Conservation (phyloP, 2,797 vertebrate genomes). For the Acridotheres tristis region DNA sequence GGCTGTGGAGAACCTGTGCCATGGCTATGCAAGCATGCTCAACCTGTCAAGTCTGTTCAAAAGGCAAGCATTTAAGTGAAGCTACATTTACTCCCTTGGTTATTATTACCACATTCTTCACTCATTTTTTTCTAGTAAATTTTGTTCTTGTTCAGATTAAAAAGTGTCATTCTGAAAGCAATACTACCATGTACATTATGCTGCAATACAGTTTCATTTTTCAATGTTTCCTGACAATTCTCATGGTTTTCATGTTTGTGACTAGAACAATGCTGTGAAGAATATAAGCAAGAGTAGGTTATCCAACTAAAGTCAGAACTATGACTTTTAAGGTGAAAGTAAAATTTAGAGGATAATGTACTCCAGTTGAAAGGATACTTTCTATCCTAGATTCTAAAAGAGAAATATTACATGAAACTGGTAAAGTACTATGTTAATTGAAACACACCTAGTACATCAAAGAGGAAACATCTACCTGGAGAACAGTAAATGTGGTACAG, state of each 20-base stretch:
- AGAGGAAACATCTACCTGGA: neutral
- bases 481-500: neutral
- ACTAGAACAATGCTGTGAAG: neutral
- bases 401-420: neutral
- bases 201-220: neutral
- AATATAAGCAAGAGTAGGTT: neutral
- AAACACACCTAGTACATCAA: neutral
- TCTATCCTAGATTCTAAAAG: neutral
- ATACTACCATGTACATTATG: neutral
- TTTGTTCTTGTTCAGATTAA: neutral
- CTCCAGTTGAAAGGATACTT: neutral
- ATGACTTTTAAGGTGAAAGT: neutral
- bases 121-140: neutral
- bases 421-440: neutral
- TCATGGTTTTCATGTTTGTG: neutral
- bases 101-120: neutral
- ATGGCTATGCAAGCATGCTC: neutral
- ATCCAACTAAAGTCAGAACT: neutral
- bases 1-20: neutral
- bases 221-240: neutral
- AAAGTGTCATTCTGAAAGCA: neutral
- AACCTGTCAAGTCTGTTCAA: neutral
- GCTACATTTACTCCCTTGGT: neutral
- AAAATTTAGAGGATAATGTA: neutral
- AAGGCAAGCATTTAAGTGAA: neutral